Conservation (phyloP, 2,888 invertebrate genomes). For the Galeopsomyia nigrocyanea region DNA sequence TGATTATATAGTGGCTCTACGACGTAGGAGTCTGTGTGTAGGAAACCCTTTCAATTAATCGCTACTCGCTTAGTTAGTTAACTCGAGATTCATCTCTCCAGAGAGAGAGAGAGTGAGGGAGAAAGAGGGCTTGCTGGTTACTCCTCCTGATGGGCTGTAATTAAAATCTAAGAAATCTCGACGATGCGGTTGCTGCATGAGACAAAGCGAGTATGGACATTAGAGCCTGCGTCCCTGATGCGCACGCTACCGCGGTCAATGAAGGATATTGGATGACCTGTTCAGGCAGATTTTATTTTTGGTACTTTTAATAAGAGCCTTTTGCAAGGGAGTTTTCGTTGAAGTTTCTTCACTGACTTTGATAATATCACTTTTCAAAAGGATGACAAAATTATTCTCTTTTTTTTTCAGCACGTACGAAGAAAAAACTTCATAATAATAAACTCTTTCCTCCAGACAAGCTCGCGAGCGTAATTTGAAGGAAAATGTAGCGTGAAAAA, state of each 20-base stretch:
- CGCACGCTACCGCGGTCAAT: not conserved
- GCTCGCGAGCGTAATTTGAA: too few relatives aligned
- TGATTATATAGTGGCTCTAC: slow-evolving; percentile 29
- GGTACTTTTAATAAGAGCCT: slow-evolving; percentile 10
- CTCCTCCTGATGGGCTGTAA: slow-evolving; percentile 27
- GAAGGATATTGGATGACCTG: not conserved
- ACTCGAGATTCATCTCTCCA: slow-evolving; percentile 63
- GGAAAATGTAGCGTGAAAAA: too few relatives aligned
- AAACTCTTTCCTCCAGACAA: too few relatives aligned
- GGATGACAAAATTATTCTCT: too few relatives aligned
- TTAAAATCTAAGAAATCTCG: slow-evolving; percentile 44
- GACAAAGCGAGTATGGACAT: slow-evolving; percentile 36
- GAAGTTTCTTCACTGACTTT: too few relatives aligned
- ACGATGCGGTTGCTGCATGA: not conserved
- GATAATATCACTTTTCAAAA: too few relatives aligned
- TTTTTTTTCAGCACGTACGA: too few relatives aligned
- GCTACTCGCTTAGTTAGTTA: slow-evolving; percentile 47
- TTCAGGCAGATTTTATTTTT: slow-evolving; percentile 2
- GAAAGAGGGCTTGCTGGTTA: too few relatives aligned
- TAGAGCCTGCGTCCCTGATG: too few relatives aligned
- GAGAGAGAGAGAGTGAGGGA: too few relatives aligned
- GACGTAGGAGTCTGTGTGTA: not conserved
- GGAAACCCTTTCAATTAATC: slow-evolving; percentile 48
- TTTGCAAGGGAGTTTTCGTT: too few relatives aligned
- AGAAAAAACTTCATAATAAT: too few relatives aligned